A percentile compares a stretch with the other conserved stretches of the same genome.
phyloP scores from a whole-genome alignment of 1,140 invertebrate genomes.

The Vollenhovia emeryi region DNA sequence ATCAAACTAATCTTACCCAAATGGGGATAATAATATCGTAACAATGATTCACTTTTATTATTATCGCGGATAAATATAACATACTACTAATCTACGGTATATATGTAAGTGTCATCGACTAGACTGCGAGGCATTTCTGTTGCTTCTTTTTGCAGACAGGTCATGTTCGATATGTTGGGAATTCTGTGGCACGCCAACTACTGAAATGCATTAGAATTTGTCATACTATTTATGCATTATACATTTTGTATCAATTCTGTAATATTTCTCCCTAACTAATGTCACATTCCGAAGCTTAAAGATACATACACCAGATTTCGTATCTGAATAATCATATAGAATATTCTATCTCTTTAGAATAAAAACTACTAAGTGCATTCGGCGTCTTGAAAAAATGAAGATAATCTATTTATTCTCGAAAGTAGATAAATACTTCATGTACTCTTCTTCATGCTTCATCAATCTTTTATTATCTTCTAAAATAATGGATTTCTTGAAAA shows the following conservation, averaged over 20 bases:
- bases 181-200: not conserved
- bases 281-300: not conserved
- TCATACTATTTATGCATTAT: not conserved
- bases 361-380: not conserved
- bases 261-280: not conserved
- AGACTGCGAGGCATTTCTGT: conserved; percentile 26
- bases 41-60: conserved; percentile 37
- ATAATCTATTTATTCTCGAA: not conserved
- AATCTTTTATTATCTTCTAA: not conserved
- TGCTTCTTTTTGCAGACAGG: conserved; percentile 29
- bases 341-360: not conserved
- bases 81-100: conserved; percentile 9
- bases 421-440: not conserved
- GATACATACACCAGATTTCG: not conserved
- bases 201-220: conserved; percentile 14
- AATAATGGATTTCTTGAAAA: not conserved
- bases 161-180: conserved; percentile 15
- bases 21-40: not conserved
- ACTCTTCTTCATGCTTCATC: not conserved
- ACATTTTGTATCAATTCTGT: not conserved
- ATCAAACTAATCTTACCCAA: not conserved
- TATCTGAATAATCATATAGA: not conserved
- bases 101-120: not conserved
- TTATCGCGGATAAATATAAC: conserved; percentile 3
- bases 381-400: not conserved